Conservation (phyloP, 2,888 invertebrate species). For the Antheraea yamamai region DNA sequence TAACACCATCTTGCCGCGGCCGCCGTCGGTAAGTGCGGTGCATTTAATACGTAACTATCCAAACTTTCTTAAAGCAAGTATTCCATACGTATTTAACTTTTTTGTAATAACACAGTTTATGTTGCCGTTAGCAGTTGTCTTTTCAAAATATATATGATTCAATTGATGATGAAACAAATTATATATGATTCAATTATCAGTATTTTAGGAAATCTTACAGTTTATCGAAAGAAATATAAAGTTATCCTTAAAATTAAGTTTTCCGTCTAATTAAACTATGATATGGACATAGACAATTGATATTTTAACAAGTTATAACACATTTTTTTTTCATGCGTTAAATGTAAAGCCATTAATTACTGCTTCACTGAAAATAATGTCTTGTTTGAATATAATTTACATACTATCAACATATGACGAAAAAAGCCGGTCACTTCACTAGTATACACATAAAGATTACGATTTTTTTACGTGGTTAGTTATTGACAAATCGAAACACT, state of each 20-base stretch:
- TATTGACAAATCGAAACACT: background rate
- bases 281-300: background rate
- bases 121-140: background rate
- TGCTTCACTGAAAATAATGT: no score
- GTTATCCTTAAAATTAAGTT: background rate
- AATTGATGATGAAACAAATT: background rate
- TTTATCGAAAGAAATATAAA: background rate
- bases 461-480: background rate
- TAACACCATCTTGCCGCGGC: no score
- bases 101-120: no score
- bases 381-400: background rate
- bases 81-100: no score
- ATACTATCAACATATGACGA: background rate
- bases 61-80: no score
- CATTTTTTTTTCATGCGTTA: background rate
- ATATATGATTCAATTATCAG: background rate
- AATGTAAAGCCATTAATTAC: no score
- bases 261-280: background rate
- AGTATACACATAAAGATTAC: background rate
- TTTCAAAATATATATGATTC: background rate
- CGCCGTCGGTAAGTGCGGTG: no score
- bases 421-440: background rate
- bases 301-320: background rate
- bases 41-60: no score
- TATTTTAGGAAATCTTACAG: background rate